Evolutionary conservation across 2,888 invertebrate species (phyloP), one percentile per base, ranked within the genome.

Genomic region (Limnephilus marmoratus): DNA sequence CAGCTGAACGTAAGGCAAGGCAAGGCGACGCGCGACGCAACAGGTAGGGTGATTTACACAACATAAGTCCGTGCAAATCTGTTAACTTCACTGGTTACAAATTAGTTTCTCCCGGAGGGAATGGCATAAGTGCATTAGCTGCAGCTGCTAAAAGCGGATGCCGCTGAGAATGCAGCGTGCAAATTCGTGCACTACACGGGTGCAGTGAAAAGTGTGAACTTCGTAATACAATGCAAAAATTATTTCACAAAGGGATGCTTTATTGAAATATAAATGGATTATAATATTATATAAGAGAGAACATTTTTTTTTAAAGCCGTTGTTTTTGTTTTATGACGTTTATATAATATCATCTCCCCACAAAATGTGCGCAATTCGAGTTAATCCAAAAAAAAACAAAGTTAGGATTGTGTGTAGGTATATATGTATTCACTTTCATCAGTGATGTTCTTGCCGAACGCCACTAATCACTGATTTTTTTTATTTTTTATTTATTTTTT

Each of bases 11-110:
- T 41, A 34, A 31, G 31, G 83, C 31, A 83, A 41, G 31, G 45
- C 45, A 29, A 86, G 34, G 82, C 37, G 85, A 87, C n/a, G 87
- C 87, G 82, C 37, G 85, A 87, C n/a, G 87, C 87, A 87, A 87
- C 87, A 87, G 87, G 87, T 68, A 87, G 87, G 87, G 53, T 87
- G 87, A 87, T 87, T 87, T 87, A 87, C 87, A 87, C 53, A 87
- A 87, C 29, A 53, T 31, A 34, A 87, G 87, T 87, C 68, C 31
- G 53, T 31, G 34, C 31, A 90, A 82, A 90, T 90, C 90, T 83
- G 90, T 90, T 83, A 81, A 81, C 90, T 83, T 83, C 90, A 83
- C 82, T 83, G 81, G 82, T 13, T 83, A 90, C 83, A 83, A 90
- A 90, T 90, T 81, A 90, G 82, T 81, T 82, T 29, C 80, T 41